Evolutionary conservation across 1,140 invertebrate genomes (phyloP).

Genomic region (Sitobion miscanthi): DNA sequence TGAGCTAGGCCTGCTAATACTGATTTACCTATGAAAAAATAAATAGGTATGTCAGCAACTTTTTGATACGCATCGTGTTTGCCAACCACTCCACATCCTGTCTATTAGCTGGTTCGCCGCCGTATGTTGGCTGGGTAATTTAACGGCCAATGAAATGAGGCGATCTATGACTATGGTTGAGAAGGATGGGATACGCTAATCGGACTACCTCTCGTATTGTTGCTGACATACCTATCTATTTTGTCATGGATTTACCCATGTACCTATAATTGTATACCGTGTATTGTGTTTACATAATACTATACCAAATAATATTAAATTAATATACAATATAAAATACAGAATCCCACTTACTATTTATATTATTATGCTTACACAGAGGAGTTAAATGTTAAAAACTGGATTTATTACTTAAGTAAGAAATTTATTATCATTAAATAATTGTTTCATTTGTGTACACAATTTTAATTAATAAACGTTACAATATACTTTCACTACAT

Average conservation of each 20-base stretch:
- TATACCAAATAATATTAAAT: background rate
- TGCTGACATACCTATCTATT: no score
- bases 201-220: no score
- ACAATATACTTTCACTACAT: conserved; percentile 2
- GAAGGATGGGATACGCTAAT: no score
- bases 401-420: background rate
- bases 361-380: background rate
- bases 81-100: no score
- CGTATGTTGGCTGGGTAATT: no score
- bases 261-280: background rate
- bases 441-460: background rate
- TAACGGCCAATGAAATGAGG: no score
- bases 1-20: background rate
- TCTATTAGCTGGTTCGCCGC: no score
- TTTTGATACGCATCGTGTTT: no score
- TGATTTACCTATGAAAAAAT: background rate
- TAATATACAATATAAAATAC: background rate
- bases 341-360: background rate
- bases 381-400: background rate
- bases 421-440: background rate
- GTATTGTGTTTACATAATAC: background rate
- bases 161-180: no score
- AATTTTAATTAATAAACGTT: background rate
- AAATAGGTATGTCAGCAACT: no score
- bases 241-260: no score